Percentiles rank a stretch among this genome's conserved stretches.
Evolutionary conservation across 2,888 invertebrate species (phyloP).

Genomic region (Carcina quercana): DNA sequence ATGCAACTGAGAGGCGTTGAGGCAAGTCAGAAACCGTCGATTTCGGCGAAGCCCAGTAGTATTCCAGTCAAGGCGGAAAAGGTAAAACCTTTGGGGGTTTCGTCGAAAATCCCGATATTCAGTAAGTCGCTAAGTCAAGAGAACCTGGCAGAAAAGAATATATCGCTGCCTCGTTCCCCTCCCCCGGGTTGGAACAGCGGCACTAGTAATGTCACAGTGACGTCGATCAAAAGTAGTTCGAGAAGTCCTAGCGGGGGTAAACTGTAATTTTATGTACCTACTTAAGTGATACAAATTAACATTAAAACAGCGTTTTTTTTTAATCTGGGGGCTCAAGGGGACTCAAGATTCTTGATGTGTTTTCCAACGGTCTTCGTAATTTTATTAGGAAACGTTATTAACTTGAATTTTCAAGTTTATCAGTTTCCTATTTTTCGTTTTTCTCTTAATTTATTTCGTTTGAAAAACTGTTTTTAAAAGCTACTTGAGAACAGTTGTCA

Average conservation of each 20-base stretch:
- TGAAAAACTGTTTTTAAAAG: too few relatives aligned
- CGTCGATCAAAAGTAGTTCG: slow-evolving; percentile 77
- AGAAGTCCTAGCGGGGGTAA: slow-evolving; percentile 69
- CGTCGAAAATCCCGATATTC: slow-evolving; percentile 70
- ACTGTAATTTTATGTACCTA: slow-evolving; percentile 20
- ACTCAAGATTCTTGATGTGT: too few relatives aligned
- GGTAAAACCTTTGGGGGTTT: slow-evolving; percentile 39
- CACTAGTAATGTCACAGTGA: slow-evolving; percentile 71
- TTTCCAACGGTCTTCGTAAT: too few relatives aligned
- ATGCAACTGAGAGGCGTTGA: slow-evolving; percentile 46
- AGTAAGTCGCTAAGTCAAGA: slow-evolving; percentile 70
- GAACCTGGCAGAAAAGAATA: slow-evolving; percentile 54
- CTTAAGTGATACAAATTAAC: too few relatives aligned
- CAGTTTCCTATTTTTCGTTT: too few relatives aligned
- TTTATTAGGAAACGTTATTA: too few relatives aligned
- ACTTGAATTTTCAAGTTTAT: too few relatives aligned
- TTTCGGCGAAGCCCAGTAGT: slow-evolving; percentile 61
- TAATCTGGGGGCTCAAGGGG: too few relatives aligned
- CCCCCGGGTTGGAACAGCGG: slow-evolving; percentile 52
- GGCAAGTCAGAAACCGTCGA: slow-evolving; percentile 43
- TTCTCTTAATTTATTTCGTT: too few relatives aligned
- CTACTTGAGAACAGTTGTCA: too few relatives aligned
- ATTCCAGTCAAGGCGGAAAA: slow-evolving; percentile 63
- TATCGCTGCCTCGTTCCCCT: slow-evolving; percentile 56
- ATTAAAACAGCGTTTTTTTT: too few relatives aligned